Percentiles rank a stretch among this genome's conserved stretches.
Evolutionary conservation across 2,888 invertebrate species (phyloP).

Genomic region (Plebejus melissa): DNA sequence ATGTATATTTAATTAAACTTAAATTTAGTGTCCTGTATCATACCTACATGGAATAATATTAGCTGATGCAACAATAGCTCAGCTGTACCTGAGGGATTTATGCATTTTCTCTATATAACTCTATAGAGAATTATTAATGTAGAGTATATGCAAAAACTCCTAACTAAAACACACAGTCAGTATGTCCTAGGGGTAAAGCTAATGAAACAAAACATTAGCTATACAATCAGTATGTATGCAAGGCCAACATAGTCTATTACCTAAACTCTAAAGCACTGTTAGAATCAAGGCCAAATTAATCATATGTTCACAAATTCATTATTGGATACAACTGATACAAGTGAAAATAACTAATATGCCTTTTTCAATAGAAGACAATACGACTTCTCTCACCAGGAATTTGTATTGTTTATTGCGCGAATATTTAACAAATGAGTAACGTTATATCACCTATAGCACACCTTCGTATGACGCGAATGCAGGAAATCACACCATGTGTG

Average conservation of each 20-base stretch:
- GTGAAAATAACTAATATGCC: neutral
- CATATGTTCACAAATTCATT: slow-evolving; percentile 45
- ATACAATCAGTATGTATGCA: slow-evolving; percentile 38
- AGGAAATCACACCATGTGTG: slow-evolving; percentile 59
- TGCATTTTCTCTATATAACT: neutral
- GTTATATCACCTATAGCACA: slow-evolving; percentile 32
- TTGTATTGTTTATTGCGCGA: neutral
- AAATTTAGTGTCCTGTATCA: neutral
- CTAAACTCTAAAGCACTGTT: slow-evolving; percentile 49
- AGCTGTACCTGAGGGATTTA: neutral
- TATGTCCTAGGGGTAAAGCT: neutral
- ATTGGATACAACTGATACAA: slow-evolving; percentile 29
- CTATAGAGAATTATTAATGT: neutral
- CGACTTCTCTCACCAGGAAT: neutral
- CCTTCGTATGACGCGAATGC: slow-evolving; percentile 45
- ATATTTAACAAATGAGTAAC: slow-evolving; percentile 15
- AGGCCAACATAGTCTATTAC: slow-evolving; percentile 42
- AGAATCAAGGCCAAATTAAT: slow-evolving; percentile 66
- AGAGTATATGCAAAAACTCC: neutral
- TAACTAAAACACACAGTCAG: slow-evolving; percentile 8
- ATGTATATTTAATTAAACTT: neutral
- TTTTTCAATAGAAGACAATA: neutral
- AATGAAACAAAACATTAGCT: slow-evolving; percentile 33
- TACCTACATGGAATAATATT: neutral
- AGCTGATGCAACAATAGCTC: neutral